Conservation (phyloP, 2,888 invertebrate genomes). For the Thelaira solivaga region DNA sequence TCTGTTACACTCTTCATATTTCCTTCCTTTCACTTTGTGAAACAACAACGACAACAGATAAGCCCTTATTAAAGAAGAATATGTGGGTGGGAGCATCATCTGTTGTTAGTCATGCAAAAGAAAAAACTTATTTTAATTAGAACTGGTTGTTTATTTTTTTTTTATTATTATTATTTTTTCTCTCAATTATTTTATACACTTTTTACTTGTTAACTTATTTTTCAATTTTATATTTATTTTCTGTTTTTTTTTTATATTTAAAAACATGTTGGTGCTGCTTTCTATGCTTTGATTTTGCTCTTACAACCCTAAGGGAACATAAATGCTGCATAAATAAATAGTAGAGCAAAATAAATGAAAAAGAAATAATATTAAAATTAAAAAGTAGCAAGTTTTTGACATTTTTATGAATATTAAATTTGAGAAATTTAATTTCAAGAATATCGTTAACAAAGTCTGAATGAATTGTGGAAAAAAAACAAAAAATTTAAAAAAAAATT, state of each 20-base stretch:
- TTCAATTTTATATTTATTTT: background rate
- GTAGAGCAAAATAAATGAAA: too few relatives aligned
- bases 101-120: background rate
- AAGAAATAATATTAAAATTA: constrained; percentile 32
- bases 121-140: constrained; percentile 50
- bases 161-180: too few relatives aligned
- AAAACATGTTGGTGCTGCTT: background rate
- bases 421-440: constrained; percentile 13
- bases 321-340: constrained; percentile 4
- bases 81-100: constrained; percentile 18
- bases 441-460: too few relatives aligned
- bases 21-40: background rate
- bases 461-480: too few relatives aligned
- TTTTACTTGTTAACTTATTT: constrained; percentile 44
- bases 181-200: constrained; percentile 13
- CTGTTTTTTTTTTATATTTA: background rate
- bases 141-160: constrained; percentile 25
- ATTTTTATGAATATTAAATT: constrained; percentile 32
- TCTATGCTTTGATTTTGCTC: constrained; percentile 35
- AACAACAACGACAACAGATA: constrained; percentile 13
- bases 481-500: too few relatives aligned
- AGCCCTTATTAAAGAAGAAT: constrained; percentile 37
- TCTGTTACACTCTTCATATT: constrained; percentile 14
- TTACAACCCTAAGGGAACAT: constrained; percentile 34
- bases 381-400: constrained; percentile 43